Percentiles rank a stretch among this genome's conserved stretches.
phyloP scores from a whole-genome alignment of 2,888 invertebrate genomes.

The Rotaria socialis region DNA sequence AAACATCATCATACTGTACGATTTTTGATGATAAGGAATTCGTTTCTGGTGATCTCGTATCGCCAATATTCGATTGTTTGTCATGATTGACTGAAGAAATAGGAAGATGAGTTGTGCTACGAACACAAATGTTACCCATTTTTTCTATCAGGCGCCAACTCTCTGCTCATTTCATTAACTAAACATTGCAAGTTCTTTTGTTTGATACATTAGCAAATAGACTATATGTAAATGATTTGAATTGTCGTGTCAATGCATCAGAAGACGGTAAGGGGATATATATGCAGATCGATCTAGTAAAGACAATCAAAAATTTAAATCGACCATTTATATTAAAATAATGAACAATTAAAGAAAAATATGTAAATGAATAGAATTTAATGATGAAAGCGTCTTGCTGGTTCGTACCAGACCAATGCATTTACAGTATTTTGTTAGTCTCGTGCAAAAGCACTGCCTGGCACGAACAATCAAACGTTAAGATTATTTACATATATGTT shows the following conservation, averaged over 20 bases:
- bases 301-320: neutral
- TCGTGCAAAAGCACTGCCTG: conserved; percentile 23
- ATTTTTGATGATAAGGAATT: neutral
- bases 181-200: no score
- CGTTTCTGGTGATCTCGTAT: neutral
- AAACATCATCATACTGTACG: neutral
- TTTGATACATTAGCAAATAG: neutral
- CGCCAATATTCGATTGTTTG: neutral
- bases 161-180: neutral
- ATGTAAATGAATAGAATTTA: neutral
- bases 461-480: conserved; percentile 31
- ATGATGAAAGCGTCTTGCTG: conserved; percentile 13
- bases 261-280: neutral
- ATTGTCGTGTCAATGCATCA: neutral
- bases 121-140: neutral
- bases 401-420: conserved; percentile 37
- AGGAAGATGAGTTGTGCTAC: neutral
- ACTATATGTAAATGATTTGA: conserved; percentile 23
- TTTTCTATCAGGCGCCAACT: neutral
- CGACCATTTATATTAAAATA: neutral
- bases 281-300: neutral
- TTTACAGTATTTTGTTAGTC: conserved; percentile 19
- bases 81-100: neutral
- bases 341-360: neutral
- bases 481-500: no score